Evolutionary conservation across 2,113 vertebrate genomes (phyloP), one percentile per base, ranked within the genome.

Genomic region (Aleadryas rufinucha): DNA sequence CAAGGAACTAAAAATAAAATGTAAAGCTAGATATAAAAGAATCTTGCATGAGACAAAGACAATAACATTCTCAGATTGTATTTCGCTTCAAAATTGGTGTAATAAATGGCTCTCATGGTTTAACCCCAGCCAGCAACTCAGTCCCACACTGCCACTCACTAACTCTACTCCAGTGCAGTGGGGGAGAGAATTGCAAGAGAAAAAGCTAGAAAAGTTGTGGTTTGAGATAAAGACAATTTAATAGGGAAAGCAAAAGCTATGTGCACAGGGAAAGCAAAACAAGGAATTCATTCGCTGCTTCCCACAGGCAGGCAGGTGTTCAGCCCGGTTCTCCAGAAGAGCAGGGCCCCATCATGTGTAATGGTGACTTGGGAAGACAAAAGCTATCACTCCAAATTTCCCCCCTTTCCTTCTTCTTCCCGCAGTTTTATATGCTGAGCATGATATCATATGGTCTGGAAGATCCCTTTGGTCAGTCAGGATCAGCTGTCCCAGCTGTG

Each of bases 141-240:
- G 49, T n/a, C 16, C 41, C 6, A 63, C 21, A 15, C 16, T 30
- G 9, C 24, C 9, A 35, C 13, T 54, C 26, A 30, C 11, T 49
- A 47, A 41, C 13, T 26, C 35, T 26, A 11, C 7, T 9, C 14
- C 0, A 0, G 3, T 16, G 10, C 9, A 17, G 22, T 5, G 4
- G 5, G 7, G 7, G 21, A 80, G 21, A 57, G 31, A 56, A 57
- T 31, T 63, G 10, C 13, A 71, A 56, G 42, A 22, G 8, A 27
- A 37, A 72, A 37, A 50, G 11, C 31, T 21, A 71, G 50, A 57
- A 65, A 57, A 65, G 2, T 4, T 2, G 0, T 64, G 9, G 3
- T 56, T 42, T 88, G 35, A 50, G 12, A 33, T 37, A 57, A 65
- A 28, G 26, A 13, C 11, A 42, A 17, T 37, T 57, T 72, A 65